Base-by-base conservation (phyloP, 2,888 invertebrate genomes). In the Meteorus colon region DNA sequence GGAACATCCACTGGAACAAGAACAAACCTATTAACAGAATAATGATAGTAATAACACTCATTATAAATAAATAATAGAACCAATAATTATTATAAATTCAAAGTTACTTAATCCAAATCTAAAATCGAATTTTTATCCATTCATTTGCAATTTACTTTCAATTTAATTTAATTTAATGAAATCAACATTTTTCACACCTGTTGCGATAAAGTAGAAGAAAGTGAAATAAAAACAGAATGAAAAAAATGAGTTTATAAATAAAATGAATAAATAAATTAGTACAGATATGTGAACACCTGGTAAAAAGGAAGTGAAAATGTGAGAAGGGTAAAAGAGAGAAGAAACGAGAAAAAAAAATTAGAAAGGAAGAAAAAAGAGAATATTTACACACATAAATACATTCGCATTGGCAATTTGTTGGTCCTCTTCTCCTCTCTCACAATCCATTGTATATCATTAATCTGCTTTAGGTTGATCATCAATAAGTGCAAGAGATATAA, bases 401-500 rank as follows among this genome's bases (percentile, higher is more conserved):
- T 55, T 55, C 55, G 55, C 55, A 55, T 19, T 55, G 82, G 86
- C 85, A 86, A 89, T 88, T 88, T 86, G 88, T 87, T 87, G 84
- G 66, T 72, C 81, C 80, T 29, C 85, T 82, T 83, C 55, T 0
- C 19, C 55, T n/a, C 19, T 19, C n/a, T 24, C n/a, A 6, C 55
- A 55, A 55, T 55, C 55, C 19, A 55, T 55, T 55, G 55, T 79
- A 81, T 84, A 85, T 86, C 88, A 88, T 89, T 88, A 88, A 88
- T 89, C 86, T 84, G 85, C 83, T 85, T 86, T 85, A 84, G 84
- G 86, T 85, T 83, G 85, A 87, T 87, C 89, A 89, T 89, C 88
- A 88, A 89, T 88, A 89, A 34, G 88, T 83, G 87, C 86, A 83
- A 86, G 87, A 89, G 88, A 89, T 88, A 89, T 85, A 84, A 80